Evolutionary conservation across 2,888 invertebrate genomes (phyloP).

Genomic region (Eretmocerus hayati): DNA sequence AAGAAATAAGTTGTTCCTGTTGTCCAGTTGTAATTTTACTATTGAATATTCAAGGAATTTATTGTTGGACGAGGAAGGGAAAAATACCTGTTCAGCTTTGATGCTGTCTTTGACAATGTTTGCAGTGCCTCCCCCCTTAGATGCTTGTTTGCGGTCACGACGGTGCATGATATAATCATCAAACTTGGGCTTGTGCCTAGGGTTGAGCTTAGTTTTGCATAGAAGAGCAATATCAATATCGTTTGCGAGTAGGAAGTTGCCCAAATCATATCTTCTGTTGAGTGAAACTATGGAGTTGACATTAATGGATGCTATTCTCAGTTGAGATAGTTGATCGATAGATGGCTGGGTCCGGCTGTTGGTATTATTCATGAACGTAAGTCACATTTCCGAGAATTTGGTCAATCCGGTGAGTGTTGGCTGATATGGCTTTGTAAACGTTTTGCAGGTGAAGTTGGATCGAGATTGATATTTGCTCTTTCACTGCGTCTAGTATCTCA

Average conservation of each 20-base stretch:
- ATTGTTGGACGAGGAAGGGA: background rate
- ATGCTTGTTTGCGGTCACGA: background rate
- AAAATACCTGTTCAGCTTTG: background rate
- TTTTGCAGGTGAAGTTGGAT: no score
- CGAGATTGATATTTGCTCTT: no score
- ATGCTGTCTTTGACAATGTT: background rate
- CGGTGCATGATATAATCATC: background rate
- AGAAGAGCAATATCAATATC: background rate
- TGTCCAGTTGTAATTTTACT: background rate
- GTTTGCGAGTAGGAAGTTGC: background rate
- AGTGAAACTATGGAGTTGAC: background rate
- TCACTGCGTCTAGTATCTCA: no score
- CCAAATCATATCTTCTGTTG: background rate
- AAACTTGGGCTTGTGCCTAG: background rate
- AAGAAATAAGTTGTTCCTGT: background rate
- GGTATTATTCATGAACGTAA: no score
- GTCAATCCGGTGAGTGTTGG: no score
- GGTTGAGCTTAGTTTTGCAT: constrained; percentile 1
- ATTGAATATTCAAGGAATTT: background rate
- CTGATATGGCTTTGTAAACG: no score
- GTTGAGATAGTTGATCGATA: no score
- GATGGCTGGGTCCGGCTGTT: no score
- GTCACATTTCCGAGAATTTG: no score
- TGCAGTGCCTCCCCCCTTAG: background rate
- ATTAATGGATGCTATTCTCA: background rate